Evolutionary conservation across 2,888 invertebrate genomes (phyloP).

Genomic region (Yponomeuta cagnagella): DNA sequence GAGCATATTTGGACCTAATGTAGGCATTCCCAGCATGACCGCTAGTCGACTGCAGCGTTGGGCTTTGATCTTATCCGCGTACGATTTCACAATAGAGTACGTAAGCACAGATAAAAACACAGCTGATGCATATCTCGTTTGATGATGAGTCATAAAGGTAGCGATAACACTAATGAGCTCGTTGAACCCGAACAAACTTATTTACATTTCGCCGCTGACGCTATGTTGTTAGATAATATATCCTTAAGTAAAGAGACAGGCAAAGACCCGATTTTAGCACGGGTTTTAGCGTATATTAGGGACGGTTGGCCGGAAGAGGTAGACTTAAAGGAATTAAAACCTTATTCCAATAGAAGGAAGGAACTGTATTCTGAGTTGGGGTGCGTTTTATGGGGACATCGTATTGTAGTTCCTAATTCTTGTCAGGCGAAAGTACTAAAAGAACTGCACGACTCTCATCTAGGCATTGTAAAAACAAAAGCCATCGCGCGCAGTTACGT

Average conservation of each 20-base stretch:
- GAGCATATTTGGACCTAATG: conserved; percentile 24
- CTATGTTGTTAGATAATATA: conserved; percentile 20
- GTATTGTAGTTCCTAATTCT: background rate
- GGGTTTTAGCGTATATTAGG: conserved; percentile 20
- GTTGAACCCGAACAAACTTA: conserved; percentile 21
- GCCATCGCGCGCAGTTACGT: conserved; percentile 11
- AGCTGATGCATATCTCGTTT: conserved; percentile 22
- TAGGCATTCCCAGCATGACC: conserved; percentile 22
- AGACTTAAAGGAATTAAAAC: conserved; percentile 18
- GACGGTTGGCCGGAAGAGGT: conserved; percentile 24
- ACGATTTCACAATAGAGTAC: conserved; percentile 24
- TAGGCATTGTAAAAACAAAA: conserved; percentile 19
- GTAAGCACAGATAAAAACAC: conserved; percentile 17
- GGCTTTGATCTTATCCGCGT: conserved; percentile 23
- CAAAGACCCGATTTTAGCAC: conserved; percentile 20
- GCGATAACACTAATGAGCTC: background rate
- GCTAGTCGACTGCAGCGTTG: conserved; percentile 24
- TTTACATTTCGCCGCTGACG: conserved; percentile 19
- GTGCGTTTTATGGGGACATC: conserved; percentile 8
- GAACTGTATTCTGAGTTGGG: conserved; percentile 7
- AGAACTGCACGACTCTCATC: conserved; percentile 20
- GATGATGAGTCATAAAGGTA: conserved; percentile 3
- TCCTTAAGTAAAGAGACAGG: conserved; percentile 16
- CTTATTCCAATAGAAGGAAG: conserved; percentile 19
- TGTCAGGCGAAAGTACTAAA: conserved; percentile 1